Percentiles rank a stretch among this genome's conserved stretches.
Evolutionary conservation across 2,888 invertebrate species (phyloP).

Genomic region (Oeneis ivallda): DNA sequence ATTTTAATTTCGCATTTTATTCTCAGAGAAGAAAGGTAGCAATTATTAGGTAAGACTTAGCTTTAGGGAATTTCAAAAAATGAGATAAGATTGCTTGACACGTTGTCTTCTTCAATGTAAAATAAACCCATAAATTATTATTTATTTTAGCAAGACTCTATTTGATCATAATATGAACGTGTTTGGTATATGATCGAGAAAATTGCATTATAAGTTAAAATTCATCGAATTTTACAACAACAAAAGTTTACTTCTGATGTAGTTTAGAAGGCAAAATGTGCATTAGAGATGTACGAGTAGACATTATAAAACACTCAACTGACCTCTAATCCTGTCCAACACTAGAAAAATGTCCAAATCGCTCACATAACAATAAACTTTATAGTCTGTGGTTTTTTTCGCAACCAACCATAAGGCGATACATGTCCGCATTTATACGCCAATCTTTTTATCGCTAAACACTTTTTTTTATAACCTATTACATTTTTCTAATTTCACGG

Average conservation of each 20-base stretch:
- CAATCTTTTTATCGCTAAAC: conserved; percentile 52
- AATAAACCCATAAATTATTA: too few species aligned
- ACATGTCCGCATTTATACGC: conserved; percentile 43
- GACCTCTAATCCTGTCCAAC: conserved; percentile 33
- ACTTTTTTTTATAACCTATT: conserved; percentile 50
- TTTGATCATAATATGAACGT: neutral
- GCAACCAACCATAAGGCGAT: conserved; percentile 35
- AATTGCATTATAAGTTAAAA: neutral
- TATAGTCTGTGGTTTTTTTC: conserved; percentile 39
- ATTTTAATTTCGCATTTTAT: too few species aligned
- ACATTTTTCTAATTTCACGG: conserved; percentile 70
- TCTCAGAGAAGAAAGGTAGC: too few species aligned
- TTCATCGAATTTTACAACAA: neutral
- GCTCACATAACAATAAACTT: conserved; percentile 36
- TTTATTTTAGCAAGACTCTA: too few species aligned
- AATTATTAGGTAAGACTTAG: too few species aligned
- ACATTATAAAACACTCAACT: conserved; percentile 33
- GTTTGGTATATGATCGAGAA: too few species aligned
- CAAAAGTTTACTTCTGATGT: neutral
- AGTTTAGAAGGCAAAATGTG: neutral
- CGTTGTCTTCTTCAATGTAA: neutral
- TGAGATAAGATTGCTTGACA: too few species aligned
- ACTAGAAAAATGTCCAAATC: conserved; percentile 42
- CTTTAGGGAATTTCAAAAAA: too few species aligned
- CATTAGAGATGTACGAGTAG: neutral